Percentiles rank a stretch among this genome's conserved stretches.
These are phyloP conservation scores for Sinonovacula constricta DNA, from an alignment of 1,140 invertebrate genomes.

Conservation along the genomic window DNA sequence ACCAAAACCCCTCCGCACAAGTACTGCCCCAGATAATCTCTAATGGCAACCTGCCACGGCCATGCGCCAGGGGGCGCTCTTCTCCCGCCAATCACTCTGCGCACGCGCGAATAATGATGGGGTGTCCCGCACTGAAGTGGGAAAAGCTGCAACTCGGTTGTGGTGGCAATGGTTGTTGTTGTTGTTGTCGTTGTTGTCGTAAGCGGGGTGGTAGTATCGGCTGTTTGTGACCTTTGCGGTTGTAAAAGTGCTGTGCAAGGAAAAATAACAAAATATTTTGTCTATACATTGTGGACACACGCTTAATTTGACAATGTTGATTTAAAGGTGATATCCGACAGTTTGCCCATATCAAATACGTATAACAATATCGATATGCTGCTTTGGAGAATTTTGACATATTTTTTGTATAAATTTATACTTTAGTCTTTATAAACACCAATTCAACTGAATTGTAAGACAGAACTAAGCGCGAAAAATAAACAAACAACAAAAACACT, in stretches of 20 bases:
- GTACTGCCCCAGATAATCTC: conserved; percentile 3
- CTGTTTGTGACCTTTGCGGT: background rate
- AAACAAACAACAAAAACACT: no score
- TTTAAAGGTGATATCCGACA: no score
- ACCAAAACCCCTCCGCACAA: conserved; percentile 24
- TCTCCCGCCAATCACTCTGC: conserved; percentile 34
- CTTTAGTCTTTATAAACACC: no score
- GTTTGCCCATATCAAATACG: no score
- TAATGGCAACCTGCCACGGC: conserved; percentile 43
- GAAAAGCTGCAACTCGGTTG: background rate
- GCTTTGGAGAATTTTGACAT: no score
- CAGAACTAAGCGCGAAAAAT: no score
- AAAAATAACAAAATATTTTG: background rate
- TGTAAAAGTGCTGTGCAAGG: background rate
- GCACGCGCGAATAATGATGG: conserved; percentile 27
- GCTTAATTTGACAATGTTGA: no score
- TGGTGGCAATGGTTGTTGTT: background rate
- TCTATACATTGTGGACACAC: background rate
- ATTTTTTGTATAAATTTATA: no score
- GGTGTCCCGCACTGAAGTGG: conserved; percentile 11
- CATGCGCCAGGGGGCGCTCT: conserved; percentile 14
- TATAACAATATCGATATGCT: no score
- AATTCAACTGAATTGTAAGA: no score
- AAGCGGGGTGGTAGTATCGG: background rate
- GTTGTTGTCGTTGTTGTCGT: background rate